Evolutionary conservation across 2,113 vertebrate genomes (phyloP), one percentile per base, ranked within the genome.

Genomic region (Sprattus sprattus): DNA sequence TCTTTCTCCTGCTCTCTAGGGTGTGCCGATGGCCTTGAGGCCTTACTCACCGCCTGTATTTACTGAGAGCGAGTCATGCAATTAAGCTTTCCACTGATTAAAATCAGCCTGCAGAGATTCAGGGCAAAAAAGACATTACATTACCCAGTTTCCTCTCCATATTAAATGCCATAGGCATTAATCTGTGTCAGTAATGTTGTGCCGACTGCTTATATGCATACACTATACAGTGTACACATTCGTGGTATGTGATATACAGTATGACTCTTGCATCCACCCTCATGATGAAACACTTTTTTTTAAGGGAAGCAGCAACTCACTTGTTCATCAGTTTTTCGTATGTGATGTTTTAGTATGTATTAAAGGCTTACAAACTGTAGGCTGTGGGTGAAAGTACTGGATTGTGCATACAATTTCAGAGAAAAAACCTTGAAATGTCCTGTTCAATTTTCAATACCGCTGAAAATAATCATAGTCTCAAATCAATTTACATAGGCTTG

Each of bases 1-100:
- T 89, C 85, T 5, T 87, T 86, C 82, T 80, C 82, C 45, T 87
- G 45, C 84, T 88, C 86, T 85, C 85, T 25, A 60, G 46, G 83
- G 84, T 80, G 83, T 81, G 83, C 60, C 64, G 49, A 20, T 75
- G 57, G 47, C 64, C 64, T 71, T 25, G 64, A 32, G 64, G 64
- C 64, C 64, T 25, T 11, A 9, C n/a, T 32, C 64, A 32, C 25
- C 64, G 64, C 64, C 64, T 71, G 64, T 71, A 71, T 71, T 71
- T 71, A 71, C 64, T 32, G 64, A 28, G n/a, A 71, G 15, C 64
- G 9, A 71, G 64, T 10, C 64, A 71, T 32, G 25, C 64, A 71
- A 71, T 71, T 71, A 71, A 71, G 64, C 64, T 32, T 28, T 71
- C 64, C 64, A 10, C n/a, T 71, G 64, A 71, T 71, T 71, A 71